Conservation (phyloP, 2,113 vertebrate species). For the Nycticebus coucang region DNA sequence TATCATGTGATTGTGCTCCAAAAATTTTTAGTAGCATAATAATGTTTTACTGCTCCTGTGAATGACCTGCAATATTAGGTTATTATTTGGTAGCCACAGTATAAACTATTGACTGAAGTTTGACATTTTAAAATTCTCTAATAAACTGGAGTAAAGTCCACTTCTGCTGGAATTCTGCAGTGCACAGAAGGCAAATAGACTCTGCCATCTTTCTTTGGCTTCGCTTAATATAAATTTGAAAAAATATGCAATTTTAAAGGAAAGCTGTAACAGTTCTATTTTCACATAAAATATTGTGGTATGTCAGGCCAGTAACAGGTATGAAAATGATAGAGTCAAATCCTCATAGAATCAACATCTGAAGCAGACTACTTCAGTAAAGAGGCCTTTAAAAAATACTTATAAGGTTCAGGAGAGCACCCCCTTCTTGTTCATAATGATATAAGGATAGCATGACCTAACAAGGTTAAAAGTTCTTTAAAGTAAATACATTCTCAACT, state of each 20-base stretch:
- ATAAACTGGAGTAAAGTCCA: slow-evolving; percentile 41
- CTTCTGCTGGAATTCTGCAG: neutral
- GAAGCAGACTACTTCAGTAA: neutral
- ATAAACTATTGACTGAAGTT: slow-evolving; percentile 42
- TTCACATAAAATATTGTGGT: neutral
- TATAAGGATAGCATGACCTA: neutral
- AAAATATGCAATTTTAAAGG: neutral
- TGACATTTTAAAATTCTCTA: slow-evolving; percentile 54
- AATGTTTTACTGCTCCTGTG: slow-evolving; percentile 40
- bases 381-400: neutral
- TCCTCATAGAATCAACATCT: neutral
- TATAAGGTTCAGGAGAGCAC: neutral
- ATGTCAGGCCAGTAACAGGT: neutral
- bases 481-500: slow-evolving; percentile 41
- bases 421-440: neutral
- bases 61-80: slow-evolving; percentile 14
- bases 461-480: slow-evolving; percentile 25
- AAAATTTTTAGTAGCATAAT: neutral
- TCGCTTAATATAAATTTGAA: neutral
- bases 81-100: slow-evolving; percentile 40
- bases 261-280: neutral
- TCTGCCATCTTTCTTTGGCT: neutral
- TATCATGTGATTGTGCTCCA: neutral
- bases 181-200: neutral
- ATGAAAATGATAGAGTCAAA: neutral